These are phyloP conservation scores for Phorcus lineatus DNA, from an alignment of 2,888 invertebrate genomes.

Conservation along the genomic window DNA sequence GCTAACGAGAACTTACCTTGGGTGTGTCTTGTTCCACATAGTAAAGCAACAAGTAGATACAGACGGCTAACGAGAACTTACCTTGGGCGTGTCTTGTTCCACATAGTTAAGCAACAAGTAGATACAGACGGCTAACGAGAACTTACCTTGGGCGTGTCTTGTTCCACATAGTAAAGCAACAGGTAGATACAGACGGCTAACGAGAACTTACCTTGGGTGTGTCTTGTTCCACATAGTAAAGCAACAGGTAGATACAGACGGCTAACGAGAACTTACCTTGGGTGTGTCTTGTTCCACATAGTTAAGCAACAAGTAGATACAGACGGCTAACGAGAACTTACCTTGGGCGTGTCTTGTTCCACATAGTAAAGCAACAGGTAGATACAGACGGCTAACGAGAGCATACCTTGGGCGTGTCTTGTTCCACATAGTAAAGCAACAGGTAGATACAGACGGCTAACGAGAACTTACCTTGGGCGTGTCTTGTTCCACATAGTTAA, in stretches of 20 bases:
- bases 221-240: no score
- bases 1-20: slow-evolving; percentile 44
- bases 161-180: slow-evolving; percentile 44
- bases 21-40: slow-evolving; percentile 44
- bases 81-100: slow-evolving; percentile 44
- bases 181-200: slow-evolving; percentile 41
- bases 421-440: slow-evolving; percentile 45
- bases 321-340: no score
- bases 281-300: no score
- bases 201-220: no score
- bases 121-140: slow-evolving; percentile 36
- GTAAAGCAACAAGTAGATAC: slow-evolving; percentile 47
- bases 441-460: slow-evolving; percentile 41
- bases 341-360: no score
- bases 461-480: slow-evolving; percentile 39
- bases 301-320: no score
- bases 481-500: slow-evolving; percentile 42
- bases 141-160: slow-evolving; percentile 38
- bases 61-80: slow-evolving; percentile 21
- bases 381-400: no score
- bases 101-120: slow-evolving; percentile 47
- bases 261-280: no score
- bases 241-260: no score
- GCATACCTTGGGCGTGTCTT: slow-evolving; percentile 50
- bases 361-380: no score